A percentile compares a stretch with the other conserved stretches of the same genome.
Conservation (phyloP, 2,113 vertebrate genomes). For the Xenotilapia longispinis region DNA sequence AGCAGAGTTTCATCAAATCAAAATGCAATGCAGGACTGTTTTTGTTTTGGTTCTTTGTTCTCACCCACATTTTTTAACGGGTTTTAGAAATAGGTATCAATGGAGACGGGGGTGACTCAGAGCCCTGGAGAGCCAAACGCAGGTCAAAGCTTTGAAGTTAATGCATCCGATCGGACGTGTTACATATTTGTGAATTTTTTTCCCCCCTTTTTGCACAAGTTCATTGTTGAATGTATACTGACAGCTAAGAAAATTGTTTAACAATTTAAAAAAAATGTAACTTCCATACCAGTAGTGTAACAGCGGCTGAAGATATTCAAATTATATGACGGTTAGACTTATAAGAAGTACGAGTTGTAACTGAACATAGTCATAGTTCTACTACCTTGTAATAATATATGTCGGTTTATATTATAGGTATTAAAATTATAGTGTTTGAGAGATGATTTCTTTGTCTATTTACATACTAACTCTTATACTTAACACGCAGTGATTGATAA, state of each 20-base stretch:
- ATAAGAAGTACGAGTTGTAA: conserved; percentile 47
- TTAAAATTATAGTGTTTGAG: conserved; percentile 40
- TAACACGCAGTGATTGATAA: conserved; percentile 40
- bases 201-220: conserved; percentile 42
- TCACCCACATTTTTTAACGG: conserved; percentile 41
- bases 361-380: conserved; percentile 25
- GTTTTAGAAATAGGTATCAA: not conserved
- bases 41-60: not conserved
- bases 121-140: not conserved
- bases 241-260: conserved; percentile 1
- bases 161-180: not conserved
- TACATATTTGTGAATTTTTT: not conserved
- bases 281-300: conserved; percentile 11
- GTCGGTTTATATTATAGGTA: conserved; percentile 44
- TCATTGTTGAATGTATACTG: conserved; percentile 46
- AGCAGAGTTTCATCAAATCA: not conserved
- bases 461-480: conserved; percentile 34
- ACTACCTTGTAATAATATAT: conserved; percentile 46
- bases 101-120: not conserved
- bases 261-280: not conserved
- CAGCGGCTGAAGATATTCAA: not conserved
- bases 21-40: not conserved
- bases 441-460: conserved; percentile 28
- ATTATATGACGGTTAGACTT: not conserved
- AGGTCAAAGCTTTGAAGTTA: not conserved